Evolutionary conservation across 2,888 invertebrate species (phyloP), one percentile per base, ranked within the genome.

Genomic region (Callyntrura sp.): DNA sequence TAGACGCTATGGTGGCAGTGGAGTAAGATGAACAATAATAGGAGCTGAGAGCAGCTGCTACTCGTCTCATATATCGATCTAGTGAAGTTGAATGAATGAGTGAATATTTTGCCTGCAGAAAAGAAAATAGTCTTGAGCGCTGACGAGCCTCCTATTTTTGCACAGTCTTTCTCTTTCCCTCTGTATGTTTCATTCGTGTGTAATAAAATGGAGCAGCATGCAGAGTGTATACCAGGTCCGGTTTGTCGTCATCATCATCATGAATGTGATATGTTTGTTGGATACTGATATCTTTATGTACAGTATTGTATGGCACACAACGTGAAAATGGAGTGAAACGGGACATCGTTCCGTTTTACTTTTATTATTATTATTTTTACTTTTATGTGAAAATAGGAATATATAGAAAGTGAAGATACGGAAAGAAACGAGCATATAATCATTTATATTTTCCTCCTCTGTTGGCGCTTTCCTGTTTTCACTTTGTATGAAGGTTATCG

Each of bases 51-150:
- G 76, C 85, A 76, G 85, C 85, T 85, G 85, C 85, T 85, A 73
- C 85, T 48, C 85, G 60, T 85, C 76, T 73, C 76, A 85, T 76
- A 85, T 85, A 85, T 85, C 85, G 85, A 85, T 85, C 62, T 60
- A 28, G 65, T 45, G 25, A 20, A 55, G 65, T 45, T 45, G 76
- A 85, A 85, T 85, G 85, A 85, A 68, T 70, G 70, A 68, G 70
- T 65, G 82, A 81, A 84, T 83, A 62, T 85, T 85, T 85, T 43
- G 76, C 85, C 85, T 85, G 57, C 60, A 85, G 85, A 76, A 85
- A 84, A 60, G 85, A 76, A 73, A 85, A 85, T 48, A 51, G 70
- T 65, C 51, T 83, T 48, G 48, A 68, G 68, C 20, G 17, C 43
- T 55, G 70, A 70, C 70, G 45, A 45, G 45, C 11, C 28, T 25